Evolutionary conservation across 2,888 invertebrate genomes (phyloP).

Genomic region (Melieria omissa): DNA sequence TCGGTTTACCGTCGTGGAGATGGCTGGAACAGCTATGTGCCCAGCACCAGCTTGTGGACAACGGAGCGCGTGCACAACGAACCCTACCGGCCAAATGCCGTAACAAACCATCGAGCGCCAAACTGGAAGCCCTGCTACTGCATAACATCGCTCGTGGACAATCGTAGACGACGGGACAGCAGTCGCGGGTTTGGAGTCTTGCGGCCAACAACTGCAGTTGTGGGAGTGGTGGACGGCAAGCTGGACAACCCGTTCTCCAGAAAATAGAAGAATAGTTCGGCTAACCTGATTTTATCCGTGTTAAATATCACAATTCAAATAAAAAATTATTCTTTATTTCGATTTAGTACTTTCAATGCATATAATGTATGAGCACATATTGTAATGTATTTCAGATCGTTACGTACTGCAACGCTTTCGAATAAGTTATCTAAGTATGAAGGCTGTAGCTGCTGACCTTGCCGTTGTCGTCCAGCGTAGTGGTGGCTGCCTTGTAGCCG

Average conservation of each 20-base stretch:
- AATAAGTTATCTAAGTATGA: conserved; percentile 55
- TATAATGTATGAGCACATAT: not conserved
- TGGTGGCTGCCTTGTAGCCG: conserved; percentile 69
- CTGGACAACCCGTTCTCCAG: conserved; percentile 59
- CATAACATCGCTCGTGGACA: conserved; percentile 53
- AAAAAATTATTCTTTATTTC: conserved; percentile 5
- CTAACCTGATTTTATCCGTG: not conserved
- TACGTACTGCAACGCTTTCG: not conserved
- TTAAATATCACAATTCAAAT: not conserved
- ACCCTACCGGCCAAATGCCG: conserved; percentile 52
- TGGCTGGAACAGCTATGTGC: conserved; percentile 64
- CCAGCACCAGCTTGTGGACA: conserved; percentile 57
- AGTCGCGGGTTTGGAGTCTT: conserved; percentile 17
- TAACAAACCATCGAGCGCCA: conserved; percentile 47
- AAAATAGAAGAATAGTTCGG: not conserved
- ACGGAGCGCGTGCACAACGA: conserved; percentile 63
- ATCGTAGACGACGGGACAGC: conserved; percentile 55
- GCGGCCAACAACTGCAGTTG: conserved; percentile 48
- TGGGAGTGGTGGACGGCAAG: conserved; percentile 59
- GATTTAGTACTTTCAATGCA: conserved; percentile 4
- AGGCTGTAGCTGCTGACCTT: conserved; percentile 71
- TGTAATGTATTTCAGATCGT: too few species aligned
- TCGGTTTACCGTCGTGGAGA: conserved; percentile 56
- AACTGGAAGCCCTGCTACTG: conserved; percentile 67
- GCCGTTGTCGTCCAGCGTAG: conserved; percentile 74